Base-by-base conservation (phyloP, 30 jellyfish, hydroid and myxozoan genomes). In the Aurelia coerulea region DNA sequence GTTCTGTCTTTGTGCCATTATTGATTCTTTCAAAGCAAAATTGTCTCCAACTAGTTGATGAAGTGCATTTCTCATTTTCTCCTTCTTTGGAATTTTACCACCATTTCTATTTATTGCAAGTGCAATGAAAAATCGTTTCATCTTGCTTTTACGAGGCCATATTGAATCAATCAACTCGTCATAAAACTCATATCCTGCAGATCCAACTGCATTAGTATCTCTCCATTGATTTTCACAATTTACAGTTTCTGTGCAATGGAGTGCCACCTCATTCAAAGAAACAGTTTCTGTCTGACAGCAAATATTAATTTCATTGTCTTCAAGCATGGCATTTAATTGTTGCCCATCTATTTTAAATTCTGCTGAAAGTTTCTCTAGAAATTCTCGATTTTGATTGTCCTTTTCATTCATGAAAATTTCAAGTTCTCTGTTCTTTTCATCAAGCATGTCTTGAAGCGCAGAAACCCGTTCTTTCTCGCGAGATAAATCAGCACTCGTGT, bases 1-100 rank as follows among this genome's bases (percentile, higher is more conserved):
- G 76, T 49, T 23, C 16, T 6, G 4, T 15, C 76, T 17, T 16
- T 23, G 18, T 23, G 19, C n/a, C 17, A 49, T 23, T 23, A 65
- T 23, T 32, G 35, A 35, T 32, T 54, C 35, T 56, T 58, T 31
- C 3, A 76, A 63, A 12, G 65, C 70, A 54, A 54, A 10, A 9
- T 41, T 76, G 32, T 76, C 86, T 23, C 42, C 46, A 23, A 23
- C 46, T 39, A 65, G 18, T 11, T 65, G n/a, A 65, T 65, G 37
- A 13, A 65, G 9, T 13, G 46, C 46, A 39, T 23, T 65, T 23
- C 6, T 39, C 42, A 17, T 23, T 23, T 65, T 23, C 76, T 13
- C 76, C 76, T 16, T 49, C 18, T 65, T 65, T 65, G 53, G 53
- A 19, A 19, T 6, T 7, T 31, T 23, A 65, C 1, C 23, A 46